Conservation (phyloP, 2,113 vertebrate species). For the Conger conger region DNA sequence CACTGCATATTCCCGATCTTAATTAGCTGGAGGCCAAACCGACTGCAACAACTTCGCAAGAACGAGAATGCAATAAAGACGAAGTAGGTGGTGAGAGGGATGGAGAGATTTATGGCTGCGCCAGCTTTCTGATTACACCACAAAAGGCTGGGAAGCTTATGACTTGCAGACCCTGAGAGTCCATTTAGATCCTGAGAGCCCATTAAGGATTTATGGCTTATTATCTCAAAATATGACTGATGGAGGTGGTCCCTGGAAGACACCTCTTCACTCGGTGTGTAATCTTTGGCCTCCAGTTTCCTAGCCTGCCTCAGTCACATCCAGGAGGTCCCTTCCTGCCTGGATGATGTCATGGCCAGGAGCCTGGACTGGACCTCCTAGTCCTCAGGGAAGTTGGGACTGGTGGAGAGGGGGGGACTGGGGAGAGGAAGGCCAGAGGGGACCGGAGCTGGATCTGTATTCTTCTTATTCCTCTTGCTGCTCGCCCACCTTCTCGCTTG, state of each 20-base stretch:
- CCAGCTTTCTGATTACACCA: background rate
- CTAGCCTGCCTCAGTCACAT: background rate
- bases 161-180: background rate
- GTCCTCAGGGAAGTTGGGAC: slow-evolving; percentile 34
- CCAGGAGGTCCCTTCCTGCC: slow-evolving; percentile 21
- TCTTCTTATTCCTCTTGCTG: slow-evolving; percentile 36
- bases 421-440: slow-evolving; percentile 10
- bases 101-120: background rate
- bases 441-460: slow-evolving; percentile 19
- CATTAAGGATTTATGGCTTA: background rate
- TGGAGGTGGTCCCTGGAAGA: background rate
- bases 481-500: slow-evolving; percentile 52
- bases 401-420: slow-evolving; percentile 37
- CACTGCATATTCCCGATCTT: background rate
- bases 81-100: background rate
- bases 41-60: background rate
- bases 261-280: background rate
- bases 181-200: no score
- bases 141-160: background rate
- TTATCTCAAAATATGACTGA: background rate
- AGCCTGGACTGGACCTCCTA: slow-evolving; percentile 41
- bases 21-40: background rate
- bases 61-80: background rate
- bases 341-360: slow-evolving; percentile 26
- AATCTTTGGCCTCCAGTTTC: background rate